Evolutionary conservation across 2,113 vertebrate genomes (phyloP).

Genomic region (Anhinga rufa): DNA sequence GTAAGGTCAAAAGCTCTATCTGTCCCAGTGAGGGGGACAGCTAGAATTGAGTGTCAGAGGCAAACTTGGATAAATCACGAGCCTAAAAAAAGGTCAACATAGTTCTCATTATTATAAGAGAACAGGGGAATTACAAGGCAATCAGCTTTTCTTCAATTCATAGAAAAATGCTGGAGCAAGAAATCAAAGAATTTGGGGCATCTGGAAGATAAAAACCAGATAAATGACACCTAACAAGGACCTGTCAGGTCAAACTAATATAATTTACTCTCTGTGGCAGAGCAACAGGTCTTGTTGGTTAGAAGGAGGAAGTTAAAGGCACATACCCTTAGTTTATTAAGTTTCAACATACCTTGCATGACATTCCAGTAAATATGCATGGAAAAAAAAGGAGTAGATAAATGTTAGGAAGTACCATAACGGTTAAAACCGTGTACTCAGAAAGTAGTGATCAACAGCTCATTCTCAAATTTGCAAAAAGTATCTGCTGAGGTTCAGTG

Average conservation of each 20-base stretch:
- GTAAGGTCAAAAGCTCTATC: background rate
- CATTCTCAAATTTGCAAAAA: background rate
- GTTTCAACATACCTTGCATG: background rate
- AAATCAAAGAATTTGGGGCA: background rate
- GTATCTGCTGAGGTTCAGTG: background rate
- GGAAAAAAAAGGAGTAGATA: background rate
- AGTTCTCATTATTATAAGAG: background rate
- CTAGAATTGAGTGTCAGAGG: background rate
- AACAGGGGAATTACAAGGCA: background rate
- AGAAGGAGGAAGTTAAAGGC: background rate
- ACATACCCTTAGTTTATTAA: background rate
- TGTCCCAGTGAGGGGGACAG: accelerated
- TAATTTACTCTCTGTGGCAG: background rate
- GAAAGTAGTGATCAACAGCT: background rate
- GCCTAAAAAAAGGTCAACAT: background rate
- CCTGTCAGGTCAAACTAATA: background rate
- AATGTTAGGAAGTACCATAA: background rate
- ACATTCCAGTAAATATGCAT: background rate
- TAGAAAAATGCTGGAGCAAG: background rate
- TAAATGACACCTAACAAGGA: background rate
- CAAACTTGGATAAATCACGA: background rate
- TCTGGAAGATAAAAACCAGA: background rate
- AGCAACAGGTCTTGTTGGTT: background rate
- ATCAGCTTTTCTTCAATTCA: background rate
- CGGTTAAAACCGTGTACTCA: background rate